phyloP scores from a whole-genome alignment of 2,888 invertebrate species.

The Orchestes rusci region DNA sequence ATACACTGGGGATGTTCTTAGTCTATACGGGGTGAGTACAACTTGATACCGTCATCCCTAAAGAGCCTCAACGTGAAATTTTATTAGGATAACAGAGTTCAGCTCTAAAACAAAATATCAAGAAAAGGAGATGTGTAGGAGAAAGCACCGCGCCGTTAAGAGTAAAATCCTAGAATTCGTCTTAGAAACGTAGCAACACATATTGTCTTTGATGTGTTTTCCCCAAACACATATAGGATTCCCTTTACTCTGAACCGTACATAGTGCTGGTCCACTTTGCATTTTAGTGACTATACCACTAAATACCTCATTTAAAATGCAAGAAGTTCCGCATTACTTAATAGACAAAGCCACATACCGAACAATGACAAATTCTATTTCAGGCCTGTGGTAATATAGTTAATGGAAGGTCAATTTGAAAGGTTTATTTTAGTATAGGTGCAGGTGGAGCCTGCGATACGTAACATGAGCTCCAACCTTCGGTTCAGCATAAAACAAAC shows the following conservation, averaged over 20 bases:
- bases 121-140: constrained; percentile 10
- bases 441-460: too few species aligned
- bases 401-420: too few species aligned
- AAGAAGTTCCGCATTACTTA: constrained; percentile 13
- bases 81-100: too few species aligned
- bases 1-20: too few species aligned
- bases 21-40: too few species aligned
- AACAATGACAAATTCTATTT: constrained; percentile 11
- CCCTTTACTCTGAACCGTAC: constrained; percentile 30
- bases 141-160: constrained; percentile 28
- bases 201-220: constrained; percentile 42
- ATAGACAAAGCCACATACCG: constrained; percentile 6
- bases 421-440: too few species aligned
- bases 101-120: constrained; percentile 24
- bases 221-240: constrained; percentile 37
- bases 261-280: constrained; percentile 31
- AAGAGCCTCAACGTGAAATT: too few species aligned
- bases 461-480: too few species aligned
- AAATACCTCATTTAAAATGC: constrained; percentile 25
- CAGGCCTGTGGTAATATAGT: too few species aligned
- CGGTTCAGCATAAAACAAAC: too few species aligned
- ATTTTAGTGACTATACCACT: constrained; percentile 30
- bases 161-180: constrained; percentile 34
- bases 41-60: too few species aligned
- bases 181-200: constrained; percentile 37